phyloP scores from a whole-genome alignment of 2,113 vertebrate species.

The Apistogramma diplotaenia region DNA sequence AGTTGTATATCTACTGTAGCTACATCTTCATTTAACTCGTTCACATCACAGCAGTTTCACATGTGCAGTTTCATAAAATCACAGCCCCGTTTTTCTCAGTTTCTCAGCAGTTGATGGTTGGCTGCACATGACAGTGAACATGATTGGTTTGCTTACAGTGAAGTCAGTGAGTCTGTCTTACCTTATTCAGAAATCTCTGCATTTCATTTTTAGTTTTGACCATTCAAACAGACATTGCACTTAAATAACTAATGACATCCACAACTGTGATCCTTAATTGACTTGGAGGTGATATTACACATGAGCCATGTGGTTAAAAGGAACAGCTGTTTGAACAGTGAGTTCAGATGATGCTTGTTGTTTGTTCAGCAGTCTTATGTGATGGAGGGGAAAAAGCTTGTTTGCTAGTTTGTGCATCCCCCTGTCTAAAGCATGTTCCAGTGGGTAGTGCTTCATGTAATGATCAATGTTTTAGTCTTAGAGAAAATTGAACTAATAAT shows the following conservation, averaged over 20 bases:
- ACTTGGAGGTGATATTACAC: neutral
- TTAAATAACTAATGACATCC: neutral
- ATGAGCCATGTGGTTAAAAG: neutral
- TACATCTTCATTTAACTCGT: neutral
- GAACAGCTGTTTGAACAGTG: neutral
- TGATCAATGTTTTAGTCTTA: neutral
- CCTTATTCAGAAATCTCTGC: neutral
- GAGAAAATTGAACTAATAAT: neutral
- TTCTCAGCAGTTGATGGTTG: neutral
- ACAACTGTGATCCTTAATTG: neutral
- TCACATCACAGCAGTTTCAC: neutral
- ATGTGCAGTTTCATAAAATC: neutral
- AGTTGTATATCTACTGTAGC: neutral
- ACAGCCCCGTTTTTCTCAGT: neutral
- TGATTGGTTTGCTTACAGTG: neutral
- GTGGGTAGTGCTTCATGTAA: neutral
- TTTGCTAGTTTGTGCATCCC: neutral
- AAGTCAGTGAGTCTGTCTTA: neutral
- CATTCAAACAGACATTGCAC: neutral
- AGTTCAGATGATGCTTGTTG: neutral
- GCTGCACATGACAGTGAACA: neutral
- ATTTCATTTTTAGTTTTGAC: neutral
- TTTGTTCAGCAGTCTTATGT: neutral
- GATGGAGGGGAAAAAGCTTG: neutral
- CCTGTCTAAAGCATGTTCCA: neutral